Conservation (phyloP, 2,797 vertebrate genomes). For the Takifugu rubripes region DNA sequence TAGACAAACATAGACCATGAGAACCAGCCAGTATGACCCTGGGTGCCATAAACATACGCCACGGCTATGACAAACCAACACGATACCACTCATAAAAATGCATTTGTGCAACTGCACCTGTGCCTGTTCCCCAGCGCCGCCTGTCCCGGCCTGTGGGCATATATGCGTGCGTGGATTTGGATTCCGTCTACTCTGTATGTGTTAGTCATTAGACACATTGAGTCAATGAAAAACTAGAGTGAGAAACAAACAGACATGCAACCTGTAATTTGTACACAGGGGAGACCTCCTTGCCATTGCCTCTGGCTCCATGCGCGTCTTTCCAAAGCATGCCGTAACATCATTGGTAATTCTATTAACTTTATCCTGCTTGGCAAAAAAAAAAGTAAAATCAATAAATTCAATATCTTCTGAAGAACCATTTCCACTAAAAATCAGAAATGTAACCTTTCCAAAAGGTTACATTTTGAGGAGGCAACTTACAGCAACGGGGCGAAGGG, state of each 20-base stretch:
- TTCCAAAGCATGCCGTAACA: constrained; percentile 49
- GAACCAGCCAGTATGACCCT: constrained; percentile 61
- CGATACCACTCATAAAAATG: constrained; percentile 64
- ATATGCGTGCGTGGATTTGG: constrained; percentile 23
- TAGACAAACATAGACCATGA: constrained; percentile 65
- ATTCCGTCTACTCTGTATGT: constrained; percentile 29
- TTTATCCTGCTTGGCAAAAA: constrained; percentile 35
- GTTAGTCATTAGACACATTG: constrained; percentile 23
- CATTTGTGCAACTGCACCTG: constrained; percentile 59
- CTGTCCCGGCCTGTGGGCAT: constrained; percentile 18
- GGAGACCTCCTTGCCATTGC: constrained; percentile 61
- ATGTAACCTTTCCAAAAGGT: constrained; percentile 38
- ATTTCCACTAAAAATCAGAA: constrained; percentile 26
- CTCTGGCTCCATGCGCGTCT: constrained; percentile 63
- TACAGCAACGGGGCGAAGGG: constrained; percentile 24
- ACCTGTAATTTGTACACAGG: constrained; percentile 71
- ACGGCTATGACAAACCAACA: constrained; percentile 56
- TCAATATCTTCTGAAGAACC: constrained; percentile 4
- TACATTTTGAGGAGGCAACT: constrained; percentile 37
- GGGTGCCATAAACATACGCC: constrained; percentile 61
- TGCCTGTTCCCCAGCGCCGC: constrained; percentile 42
- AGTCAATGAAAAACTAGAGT: constrained; percentile 39
- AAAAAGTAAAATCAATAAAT: constrained; percentile 6
- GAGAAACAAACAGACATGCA: constrained; percentile 56
- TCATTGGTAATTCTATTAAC: constrained; percentile 70